Evolutionary conservation across 2,888 invertebrate species (phyloP), one percentile per base, ranked within the genome.

Genomic region (Drosophila multiciliata): DNA sequence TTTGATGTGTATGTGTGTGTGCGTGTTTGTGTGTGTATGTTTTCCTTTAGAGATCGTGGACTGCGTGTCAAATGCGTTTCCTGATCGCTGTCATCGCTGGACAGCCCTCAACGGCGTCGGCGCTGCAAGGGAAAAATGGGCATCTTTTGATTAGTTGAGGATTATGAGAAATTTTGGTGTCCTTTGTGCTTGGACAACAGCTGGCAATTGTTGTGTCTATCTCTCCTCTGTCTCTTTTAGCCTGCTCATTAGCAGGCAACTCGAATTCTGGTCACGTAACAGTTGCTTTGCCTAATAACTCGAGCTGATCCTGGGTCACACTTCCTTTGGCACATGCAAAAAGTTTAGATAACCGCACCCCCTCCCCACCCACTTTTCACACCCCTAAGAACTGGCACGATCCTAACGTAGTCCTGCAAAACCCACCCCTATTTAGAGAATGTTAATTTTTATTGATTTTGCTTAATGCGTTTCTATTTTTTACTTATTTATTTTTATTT

Each of bases 361-460:
- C 35, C 15, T 33, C n/a, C n/a, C 29, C 15, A 2, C 15, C 23
- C 23, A 45, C 45, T 45, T 48, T 59, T 49, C 29, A 36, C 80
- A 74, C 73, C 83, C 80, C 80, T 70, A 61, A 62, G 53, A 50
- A 60, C 26, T 64, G 69, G 57, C 60, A 26, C 15, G 75, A 48
- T 57, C 75, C 73, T 33, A 61, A 42, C 12, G 23, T 35, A 57
- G 17, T 32, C 42, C 32, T n/a, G 29, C 29, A 23, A 48, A 49
- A 66, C 36, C 73, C 65, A 73, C 80, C 78, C 78, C 60, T n/a
- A 7, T 12, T 12, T 23, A 32, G 29, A 11, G 53, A 8, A n/a
- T 87, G 83, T 85, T 87, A 89, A 87, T 88, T 89, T 87, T 89
- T 87, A 87, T 89, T 87, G 90, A 89, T 87, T 87, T 88, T 89